Percentiles rank a stretch among this genome's conserved stretches.
These are phyloP conservation scores for Toxotes lorentzi DNA, from an alignment of 2,797 vertebrate species.

Conservation along the genomic window DNA sequence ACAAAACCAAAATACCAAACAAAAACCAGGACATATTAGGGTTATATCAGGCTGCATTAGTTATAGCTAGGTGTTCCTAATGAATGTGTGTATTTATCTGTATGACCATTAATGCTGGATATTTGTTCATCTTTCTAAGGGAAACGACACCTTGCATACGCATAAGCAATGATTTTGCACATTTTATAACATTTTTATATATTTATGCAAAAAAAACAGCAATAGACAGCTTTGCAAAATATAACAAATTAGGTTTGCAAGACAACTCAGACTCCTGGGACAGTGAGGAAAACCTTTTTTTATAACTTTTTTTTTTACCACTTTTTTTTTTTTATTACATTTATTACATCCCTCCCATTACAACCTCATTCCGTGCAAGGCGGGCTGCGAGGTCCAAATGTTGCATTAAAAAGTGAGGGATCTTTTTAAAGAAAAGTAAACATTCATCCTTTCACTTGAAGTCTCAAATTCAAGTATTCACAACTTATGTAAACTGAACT, in stretches of 20 bases:
- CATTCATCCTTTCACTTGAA: conserved; percentile 6
- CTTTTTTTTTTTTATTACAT: too few species aligned
- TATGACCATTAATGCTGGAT: not conserved
- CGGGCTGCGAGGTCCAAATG: conserved; percentile 23
- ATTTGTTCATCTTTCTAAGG: not conserved
- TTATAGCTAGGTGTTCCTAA: not conserved
- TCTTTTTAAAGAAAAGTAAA: conserved; percentile 12
- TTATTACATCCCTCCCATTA: too few species aligned
- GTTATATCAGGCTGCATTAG: not conserved
- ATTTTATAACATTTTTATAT: conserved; percentile 1
- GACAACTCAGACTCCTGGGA: conserved; percentile 4
- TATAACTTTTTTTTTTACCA: too few species aligned
- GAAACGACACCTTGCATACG: not conserved
- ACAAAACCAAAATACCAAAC: too few species aligned
- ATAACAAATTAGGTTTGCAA: conserved; percentile 14
- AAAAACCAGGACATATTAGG: too few species aligned
- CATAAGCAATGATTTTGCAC: not conserved
- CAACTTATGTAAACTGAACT: conserved; percentile 26
- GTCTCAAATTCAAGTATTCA: conserved; percentile 18
- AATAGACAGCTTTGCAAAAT: conserved; percentile 13
- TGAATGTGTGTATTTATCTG: not conserved
- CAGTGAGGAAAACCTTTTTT: conserved; percentile 10
- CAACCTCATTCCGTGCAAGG: conserved; percentile 12
- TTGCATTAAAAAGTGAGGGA: not conserved
- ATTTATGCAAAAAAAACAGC: not conserved